A percentile compares a stretch with the other conserved stretches of the same genome.
phyloP scores from a whole-genome alignment of 2,797 vertebrate genomes.

The Podargus strigoides region DNA sequence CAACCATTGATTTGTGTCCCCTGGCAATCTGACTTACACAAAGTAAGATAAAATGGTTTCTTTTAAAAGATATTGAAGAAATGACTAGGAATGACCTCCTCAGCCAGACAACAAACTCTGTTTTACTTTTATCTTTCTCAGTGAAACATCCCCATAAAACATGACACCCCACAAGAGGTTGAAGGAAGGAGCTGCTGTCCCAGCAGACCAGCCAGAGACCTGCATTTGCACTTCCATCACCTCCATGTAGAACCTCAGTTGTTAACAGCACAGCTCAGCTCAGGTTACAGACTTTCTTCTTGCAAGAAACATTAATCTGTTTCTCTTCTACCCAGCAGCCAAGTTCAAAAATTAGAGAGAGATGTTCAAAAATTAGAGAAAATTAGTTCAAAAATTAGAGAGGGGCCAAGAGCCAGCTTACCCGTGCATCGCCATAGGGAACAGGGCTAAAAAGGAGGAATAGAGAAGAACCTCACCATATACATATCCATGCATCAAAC shows the following conservation, averaged over 20 bases:
- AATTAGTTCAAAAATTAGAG: too few species aligned
- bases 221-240: not conserved
- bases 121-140: not conserved
- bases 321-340: not conserved
- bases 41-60: not conserved
- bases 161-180: not conserved
- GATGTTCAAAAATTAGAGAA: not conserved
- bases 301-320: not conserved
- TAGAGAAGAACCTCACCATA: not conserved
- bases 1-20: not conserved
- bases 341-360: not conserved
- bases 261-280: not conserved
- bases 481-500: not conserved
- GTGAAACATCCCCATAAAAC: not conserved
- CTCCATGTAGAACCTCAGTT: not conserved
- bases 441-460: not conserved
- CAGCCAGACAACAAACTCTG: not conserved
- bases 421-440: accelerated
- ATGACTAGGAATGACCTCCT: not conserved
- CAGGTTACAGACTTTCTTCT: not conserved
- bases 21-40: not conserved
- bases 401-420: not conserved
- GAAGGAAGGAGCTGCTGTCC: not conserved
- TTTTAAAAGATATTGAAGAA: not conserved
- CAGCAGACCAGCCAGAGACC: not conserved